A percentile compares a stretch with the other conserved stretches of the same genome.
These are phyloP conservation scores for Ailuropoda melanoleuca DNA, from an alignment of 2,113 vertebrate species.

Conservation along the genomic window DNA sequence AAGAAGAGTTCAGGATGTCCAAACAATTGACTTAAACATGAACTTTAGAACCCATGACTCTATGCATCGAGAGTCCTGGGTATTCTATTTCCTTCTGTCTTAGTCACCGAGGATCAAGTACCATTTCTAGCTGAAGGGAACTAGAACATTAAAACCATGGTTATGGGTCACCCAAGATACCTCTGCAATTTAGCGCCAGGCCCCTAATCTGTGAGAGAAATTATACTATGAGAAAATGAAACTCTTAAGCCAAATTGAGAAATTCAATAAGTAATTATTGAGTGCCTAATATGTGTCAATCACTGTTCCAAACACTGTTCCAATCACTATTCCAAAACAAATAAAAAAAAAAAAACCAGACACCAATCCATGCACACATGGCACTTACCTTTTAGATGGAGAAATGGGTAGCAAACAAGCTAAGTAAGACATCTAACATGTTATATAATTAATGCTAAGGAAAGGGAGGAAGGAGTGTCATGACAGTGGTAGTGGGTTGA, in stretches of 20 bases:
- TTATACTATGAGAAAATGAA: neutral
- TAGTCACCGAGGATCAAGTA: neutral
- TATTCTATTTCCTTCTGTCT: constrained; percentile 36
- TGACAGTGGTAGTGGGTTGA: neutral
- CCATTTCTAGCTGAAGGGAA: neutral
- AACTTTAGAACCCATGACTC: constrained; percentile 19
- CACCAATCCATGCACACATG: neutral
- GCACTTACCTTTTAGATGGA: neutral
- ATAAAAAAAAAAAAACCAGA: neutral
- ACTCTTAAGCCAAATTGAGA: neutral
- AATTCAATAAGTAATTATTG: neutral
- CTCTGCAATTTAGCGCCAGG: neutral
- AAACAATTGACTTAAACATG: constrained; percentile 51
- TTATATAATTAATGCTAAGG: neutral
- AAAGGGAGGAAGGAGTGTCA: neutral
- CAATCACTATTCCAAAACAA: neutral
- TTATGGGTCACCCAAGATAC: neutral
- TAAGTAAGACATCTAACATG: neutral
- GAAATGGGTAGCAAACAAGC: neutral
- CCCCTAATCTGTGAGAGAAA: neutral
- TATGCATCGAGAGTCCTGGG: neutral
- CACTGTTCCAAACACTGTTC: neutral
- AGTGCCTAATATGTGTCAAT: neutral
- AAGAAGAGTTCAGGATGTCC: constrained; percentile 54
- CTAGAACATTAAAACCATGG: neutral